Conservation (phyloP, 2,797 vertebrate genomes). For the Petrocephalus sullivani region DNA sequence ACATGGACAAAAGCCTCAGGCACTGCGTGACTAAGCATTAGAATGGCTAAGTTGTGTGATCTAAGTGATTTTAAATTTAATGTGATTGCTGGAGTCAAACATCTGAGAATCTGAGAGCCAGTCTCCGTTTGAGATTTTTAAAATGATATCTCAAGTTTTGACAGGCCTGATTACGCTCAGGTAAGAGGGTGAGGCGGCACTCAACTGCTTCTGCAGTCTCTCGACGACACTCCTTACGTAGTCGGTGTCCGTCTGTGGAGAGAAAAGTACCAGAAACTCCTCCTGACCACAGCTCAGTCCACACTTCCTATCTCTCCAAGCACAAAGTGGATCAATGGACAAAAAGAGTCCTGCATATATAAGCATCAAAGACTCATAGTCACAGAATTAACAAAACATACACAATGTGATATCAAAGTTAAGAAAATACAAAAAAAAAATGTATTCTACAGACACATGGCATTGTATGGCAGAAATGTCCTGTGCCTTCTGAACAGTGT, state of each 20-base stretch:
- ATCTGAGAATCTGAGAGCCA: background rate
- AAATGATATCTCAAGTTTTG: background rate
- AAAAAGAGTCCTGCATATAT: background rate
- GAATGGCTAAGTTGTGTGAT: background rate
- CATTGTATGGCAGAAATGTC: background rate
- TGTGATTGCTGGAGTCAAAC: background rate
- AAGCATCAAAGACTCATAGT: no score
- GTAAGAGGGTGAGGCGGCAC: background rate
- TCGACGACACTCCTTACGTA: slow-evolving; percentile 11
- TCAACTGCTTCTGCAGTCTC: slow-evolving; percentile 23
- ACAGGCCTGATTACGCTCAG: background rate
- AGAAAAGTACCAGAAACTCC: background rate
- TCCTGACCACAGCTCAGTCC: background rate
- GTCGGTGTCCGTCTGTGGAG: slow-evolving; percentile 16
- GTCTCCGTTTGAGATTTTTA: background rate
- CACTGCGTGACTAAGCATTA: background rate
- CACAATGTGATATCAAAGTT: no score
- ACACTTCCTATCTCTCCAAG: background rate
- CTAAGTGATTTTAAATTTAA: background rate
- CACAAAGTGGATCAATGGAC: background rate
- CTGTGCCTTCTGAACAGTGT: background rate
- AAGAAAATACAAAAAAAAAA: background rate
- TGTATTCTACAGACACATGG: background rate
- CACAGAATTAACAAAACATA: no score
- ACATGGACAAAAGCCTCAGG: background rate